Percentiles rank a stretch among this genome's conserved stretches.
Evolutionary conservation across 2,888 invertebrate genomes (phyloP).

Genomic region (Periphyllus acericola): DNA sequence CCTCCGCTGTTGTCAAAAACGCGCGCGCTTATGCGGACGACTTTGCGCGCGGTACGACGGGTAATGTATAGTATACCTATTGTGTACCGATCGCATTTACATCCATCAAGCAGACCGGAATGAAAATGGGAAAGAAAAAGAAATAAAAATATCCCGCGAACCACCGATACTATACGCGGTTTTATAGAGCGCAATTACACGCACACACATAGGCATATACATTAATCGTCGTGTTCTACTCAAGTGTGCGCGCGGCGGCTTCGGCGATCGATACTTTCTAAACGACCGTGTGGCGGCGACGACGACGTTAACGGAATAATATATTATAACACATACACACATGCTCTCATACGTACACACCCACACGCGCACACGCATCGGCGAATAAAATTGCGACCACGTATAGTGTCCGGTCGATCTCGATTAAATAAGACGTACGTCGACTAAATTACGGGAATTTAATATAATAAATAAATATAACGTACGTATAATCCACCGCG

Average conservation of each 20-base stretch:
- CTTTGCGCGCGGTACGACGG: not conserved
- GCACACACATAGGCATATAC: not conserved
- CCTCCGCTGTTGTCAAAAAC: too few relatives aligned
- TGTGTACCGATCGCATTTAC: too few relatives aligned
- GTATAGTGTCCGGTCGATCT: conserved; percentile 55
- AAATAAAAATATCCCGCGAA: not conserved
- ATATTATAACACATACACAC: not conserved
- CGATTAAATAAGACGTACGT: conserved; percentile 62
- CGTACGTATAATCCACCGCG: too few relatives aligned
- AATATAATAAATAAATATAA: not conserved
- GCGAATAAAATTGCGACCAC: conserved; percentile 53
- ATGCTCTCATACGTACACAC: too few relatives aligned
- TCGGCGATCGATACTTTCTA: conserved; percentile 44
- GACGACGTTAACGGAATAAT: conserved; percentile 14
- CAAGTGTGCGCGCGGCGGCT: not conserved
- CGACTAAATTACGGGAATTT: conserved; percentile 46
- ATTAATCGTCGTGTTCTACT: conserved; percentile 37
- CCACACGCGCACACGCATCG: not conserved
- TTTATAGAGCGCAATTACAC: conserved; percentile 39
- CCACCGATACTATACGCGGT: not conserved
- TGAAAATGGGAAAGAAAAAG: not conserved
- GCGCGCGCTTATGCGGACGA: too few relatives aligned
- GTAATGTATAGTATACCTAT: not conserved
- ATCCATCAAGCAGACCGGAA: not conserved
- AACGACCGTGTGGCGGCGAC: conserved; percentile 16